Evolutionary conservation across 2,113 vertebrate species (phyloP), one percentile per base, ranked within the genome.

Genomic region (Pavo muticus): DNA sequence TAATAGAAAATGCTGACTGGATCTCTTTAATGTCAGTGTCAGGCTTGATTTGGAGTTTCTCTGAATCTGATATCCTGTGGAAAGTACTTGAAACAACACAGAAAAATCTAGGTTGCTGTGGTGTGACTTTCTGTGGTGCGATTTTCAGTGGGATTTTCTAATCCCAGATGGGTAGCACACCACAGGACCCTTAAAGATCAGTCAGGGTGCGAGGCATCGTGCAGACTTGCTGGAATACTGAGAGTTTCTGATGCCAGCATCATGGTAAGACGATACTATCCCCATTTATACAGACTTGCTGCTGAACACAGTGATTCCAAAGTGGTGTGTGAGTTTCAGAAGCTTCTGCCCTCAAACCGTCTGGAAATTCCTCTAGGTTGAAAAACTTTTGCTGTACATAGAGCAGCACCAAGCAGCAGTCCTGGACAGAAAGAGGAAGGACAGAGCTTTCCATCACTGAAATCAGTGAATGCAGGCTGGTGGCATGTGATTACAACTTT

Each of bases 1-100:
- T 72, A 88, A 20, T 61, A 85, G 76, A 83, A 93, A 76, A 80
- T 3, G 39, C 68, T 96, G 84, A 90, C 54, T 87, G 56, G n/a
- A 61, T 67, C 9, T 60, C 48, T 88, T 86, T 90, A 56, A 68
- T 88, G 47, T 52, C 56, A 52, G 15, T n/a, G 23, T 52, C 79
- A 64, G 52, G 50, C 77, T 83, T 64, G 80, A 91, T 77, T 80
- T 29, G 60, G 83, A 59, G 67, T 64, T 93, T 91, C 47, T 84
- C 48, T 76, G 67, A 79, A 63, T 39, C 20, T 57, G 45, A 45
- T 71, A 44, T 4, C 13, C 16, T 1, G 2, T 50, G n/a, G n/a
- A 88, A 96, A 91, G 81, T 40, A 63, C 14, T 69, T 69, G 44
- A 72, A 87, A 78, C 2, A 0, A 19, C 30, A 82, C 9, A 4